A percentile compares a stretch with the other conserved stretches of the same genome.
These are phyloP conservation scores for Drosophila leonis DNA, from an alignment of 2,888 invertebrate genomes.

Conservation along the genomic window DNA sequence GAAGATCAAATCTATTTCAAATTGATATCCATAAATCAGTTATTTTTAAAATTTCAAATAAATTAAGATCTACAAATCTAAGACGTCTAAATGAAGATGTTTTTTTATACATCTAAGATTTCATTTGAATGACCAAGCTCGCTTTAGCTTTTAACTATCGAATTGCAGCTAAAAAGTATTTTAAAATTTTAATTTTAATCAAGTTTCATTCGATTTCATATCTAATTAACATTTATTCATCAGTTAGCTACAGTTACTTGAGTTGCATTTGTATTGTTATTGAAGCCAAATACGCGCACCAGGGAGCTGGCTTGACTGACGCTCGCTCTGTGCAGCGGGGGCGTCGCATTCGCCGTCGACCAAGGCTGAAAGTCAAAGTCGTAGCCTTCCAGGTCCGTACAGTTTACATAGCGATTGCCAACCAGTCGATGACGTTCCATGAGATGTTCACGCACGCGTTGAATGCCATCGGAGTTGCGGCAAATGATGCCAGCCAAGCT, in stretches of 20 bases:
- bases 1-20: no score
- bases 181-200: no score
- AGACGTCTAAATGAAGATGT: no score
- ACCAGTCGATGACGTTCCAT: conserved; percentile 88
- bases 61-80: no score
- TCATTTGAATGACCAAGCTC: no score
- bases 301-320: conserved; percentile 61
- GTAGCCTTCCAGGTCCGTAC: conserved; percentile 87
- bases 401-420: conserved; percentile 88
- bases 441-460: conserved; percentile 88
- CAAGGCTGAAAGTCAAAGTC: conserved; percentile 88
- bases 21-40: no score
- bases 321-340: conserved; percentile 54
- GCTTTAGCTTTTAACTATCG: no score
- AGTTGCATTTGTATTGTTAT: conserved; percentile 4
- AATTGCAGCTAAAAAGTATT: no score
- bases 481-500: conserved; percentile 91
- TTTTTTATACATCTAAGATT: no score
- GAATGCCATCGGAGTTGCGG: conserved; percentile 90
- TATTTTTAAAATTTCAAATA: no score
- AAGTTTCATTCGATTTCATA: no score
- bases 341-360: conserved; percentile 74
- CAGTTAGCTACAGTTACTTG: conserved; percentile 7
- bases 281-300: conserved; percentile 48
- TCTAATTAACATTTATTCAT: neutral